Evolutionary conservation across 1,140 invertebrate species (phyloP).

Genomic region (Drosophila funebris): DNA sequence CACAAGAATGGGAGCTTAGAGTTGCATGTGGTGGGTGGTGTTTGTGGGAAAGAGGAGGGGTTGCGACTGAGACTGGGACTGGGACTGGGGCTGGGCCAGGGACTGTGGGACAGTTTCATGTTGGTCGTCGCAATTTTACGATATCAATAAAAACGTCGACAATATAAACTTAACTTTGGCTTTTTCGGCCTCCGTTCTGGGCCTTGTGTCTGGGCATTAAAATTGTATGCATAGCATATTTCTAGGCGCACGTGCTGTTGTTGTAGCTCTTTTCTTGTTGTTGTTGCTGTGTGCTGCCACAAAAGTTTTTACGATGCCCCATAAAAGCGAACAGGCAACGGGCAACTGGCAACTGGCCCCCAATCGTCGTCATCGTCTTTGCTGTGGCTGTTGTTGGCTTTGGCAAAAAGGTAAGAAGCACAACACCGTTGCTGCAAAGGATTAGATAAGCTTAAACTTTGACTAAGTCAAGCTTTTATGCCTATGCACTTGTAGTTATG

Average conservation of each 20-base stretch:
- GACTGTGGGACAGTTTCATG: constrained; percentile 53
- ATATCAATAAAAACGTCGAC: constrained; percentile 82
- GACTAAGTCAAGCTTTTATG: constrained; percentile 50
- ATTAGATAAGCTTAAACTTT: constrained; percentile 64
- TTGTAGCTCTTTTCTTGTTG: constrained; percentile 1
- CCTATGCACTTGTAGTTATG: constrained; percentile 69
- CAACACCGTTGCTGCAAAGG: constrained; percentile 66
- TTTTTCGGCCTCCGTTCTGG: constrained; percentile 23
- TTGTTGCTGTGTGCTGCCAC: constrained; percentile 48
- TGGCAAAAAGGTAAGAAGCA: constrained; percentile 36
- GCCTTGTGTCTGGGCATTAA: constrained; percentile 33
- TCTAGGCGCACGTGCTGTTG: constrained; percentile 68
- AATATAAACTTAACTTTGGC: constrained; percentile 80
- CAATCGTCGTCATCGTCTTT: neutral
- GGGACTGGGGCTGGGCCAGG: too few species aligned
- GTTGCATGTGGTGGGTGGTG: neutral
- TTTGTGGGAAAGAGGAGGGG: neutral
- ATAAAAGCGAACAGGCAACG: constrained; percentile 59
- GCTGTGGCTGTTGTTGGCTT: neutral
- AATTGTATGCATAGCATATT: constrained; percentile 56
- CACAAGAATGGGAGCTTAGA: constrained; percentile 21
- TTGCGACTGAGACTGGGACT: neutral
- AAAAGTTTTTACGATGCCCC: constrained; percentile 73
- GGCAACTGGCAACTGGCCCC: constrained; percentile 50
- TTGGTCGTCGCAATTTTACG: constrained; percentile 76